Evolutionary conservation across 2,797 vertebrate genomes (phyloP).

Genomic region (Microctenopoma lineatum): DNA sequence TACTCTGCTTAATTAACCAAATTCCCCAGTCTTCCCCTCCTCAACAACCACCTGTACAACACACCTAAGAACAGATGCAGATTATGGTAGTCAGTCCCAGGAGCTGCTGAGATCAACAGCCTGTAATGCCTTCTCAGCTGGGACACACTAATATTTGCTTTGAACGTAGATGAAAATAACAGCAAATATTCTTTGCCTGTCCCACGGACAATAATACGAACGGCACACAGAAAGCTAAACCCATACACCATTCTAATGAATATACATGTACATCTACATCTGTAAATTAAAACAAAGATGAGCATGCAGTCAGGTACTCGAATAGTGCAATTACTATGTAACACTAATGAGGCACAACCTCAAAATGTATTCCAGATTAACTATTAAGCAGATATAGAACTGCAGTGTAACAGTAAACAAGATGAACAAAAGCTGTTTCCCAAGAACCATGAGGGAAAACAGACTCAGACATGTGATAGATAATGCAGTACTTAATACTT

Average conservation of each 20-base stretch:
- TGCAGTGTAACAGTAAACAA: slow-evolving; percentile 22
- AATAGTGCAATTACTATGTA: slow-evolving; percentile 46
- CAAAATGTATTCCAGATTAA: slow-evolving; percentile 27
- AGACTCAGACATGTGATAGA: slow-evolving; percentile 57
- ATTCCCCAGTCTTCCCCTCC: slow-evolving; percentile 72
- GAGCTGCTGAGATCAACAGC: slow-evolving; percentile 73
- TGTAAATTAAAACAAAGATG: slow-evolving; percentile 9
- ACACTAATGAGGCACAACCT: slow-evolving; percentile 12
- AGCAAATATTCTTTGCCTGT: slow-evolving; percentile 71
- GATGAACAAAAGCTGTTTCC: slow-evolving; percentile 42
- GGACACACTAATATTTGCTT: slow-evolving; percentile 77
- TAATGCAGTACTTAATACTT: slow-evolving; percentile 61
- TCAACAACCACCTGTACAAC: slow-evolving; percentile 80
- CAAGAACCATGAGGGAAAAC: slow-evolving; percentile 32
- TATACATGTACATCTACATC: neutral
- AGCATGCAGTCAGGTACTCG: slow-evolving; percentile 9
- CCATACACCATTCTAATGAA: slow-evolving; percentile 1
- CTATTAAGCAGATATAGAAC: slow-evolving; percentile 5
- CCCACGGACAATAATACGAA: slow-evolving; percentile 38
- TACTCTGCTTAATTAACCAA: slow-evolving; percentile 83
- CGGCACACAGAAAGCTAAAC: slow-evolving; percentile 11
- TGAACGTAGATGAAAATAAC: slow-evolving; percentile 66
- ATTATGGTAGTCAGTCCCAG: slow-evolving; percentile 64
- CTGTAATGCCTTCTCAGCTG: slow-evolving; percentile 77
- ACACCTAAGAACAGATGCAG: slow-evolving; percentile 80